Percentiles rank a stretch among this genome's conserved stretches.
phyloP scores from a whole-genome alignment of 2,888 invertebrate genomes.

The Leptogaster cylindrica region DNA sequence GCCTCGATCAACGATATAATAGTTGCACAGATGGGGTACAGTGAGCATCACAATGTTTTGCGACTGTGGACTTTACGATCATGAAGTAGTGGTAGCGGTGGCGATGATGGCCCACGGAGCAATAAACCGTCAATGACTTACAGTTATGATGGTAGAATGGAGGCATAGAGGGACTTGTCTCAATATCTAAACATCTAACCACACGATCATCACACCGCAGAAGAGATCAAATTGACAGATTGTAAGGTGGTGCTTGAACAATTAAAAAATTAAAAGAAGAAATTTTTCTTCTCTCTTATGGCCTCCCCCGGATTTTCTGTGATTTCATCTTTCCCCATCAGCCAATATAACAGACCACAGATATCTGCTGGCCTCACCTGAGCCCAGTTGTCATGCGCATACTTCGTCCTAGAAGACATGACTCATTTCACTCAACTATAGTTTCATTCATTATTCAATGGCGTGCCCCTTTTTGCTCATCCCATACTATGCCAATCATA shows the following conservation, averaged over 20 bases:
- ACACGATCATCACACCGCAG: constrained; percentile 41
- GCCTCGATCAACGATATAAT: constrained; percentile 41
- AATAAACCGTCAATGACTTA: constrained; percentile 43
- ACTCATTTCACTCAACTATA: constrained; percentile 1
- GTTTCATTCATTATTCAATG: constrained; percentile 35
- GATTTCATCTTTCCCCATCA: constrained; percentile 23
- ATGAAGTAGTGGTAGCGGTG: constrained; percentile 23
- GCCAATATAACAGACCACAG: background rate
- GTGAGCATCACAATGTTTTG: constrained; percentile 15
- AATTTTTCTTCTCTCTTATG: constrained; percentile 8
- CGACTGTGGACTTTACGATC: constrained; percentile 29
- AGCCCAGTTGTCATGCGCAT: constrained; percentile 24
- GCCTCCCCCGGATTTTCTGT: constrained; percentile 17
- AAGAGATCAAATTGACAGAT: constrained; percentile 41
- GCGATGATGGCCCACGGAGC: constrained; percentile 39
- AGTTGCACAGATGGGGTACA: background rate
- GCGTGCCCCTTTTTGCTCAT: constrained; percentile 33
- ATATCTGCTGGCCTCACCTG: constrained; percentile 1
- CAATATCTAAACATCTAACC: constrained; percentile 39
- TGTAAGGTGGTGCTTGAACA: constrained; percentile 41
- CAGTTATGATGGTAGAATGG: constrained; percentile 36
- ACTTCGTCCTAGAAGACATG: constrained; percentile 16
- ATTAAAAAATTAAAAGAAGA: constrained; percentile 41
- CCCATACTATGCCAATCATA: constrained; percentile 35
- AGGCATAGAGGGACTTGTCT: constrained; percentile 32